Base-by-base conservation (phyloP, 1,140 invertebrate species). In the Macrobrachium rosenbergii region DNA sequence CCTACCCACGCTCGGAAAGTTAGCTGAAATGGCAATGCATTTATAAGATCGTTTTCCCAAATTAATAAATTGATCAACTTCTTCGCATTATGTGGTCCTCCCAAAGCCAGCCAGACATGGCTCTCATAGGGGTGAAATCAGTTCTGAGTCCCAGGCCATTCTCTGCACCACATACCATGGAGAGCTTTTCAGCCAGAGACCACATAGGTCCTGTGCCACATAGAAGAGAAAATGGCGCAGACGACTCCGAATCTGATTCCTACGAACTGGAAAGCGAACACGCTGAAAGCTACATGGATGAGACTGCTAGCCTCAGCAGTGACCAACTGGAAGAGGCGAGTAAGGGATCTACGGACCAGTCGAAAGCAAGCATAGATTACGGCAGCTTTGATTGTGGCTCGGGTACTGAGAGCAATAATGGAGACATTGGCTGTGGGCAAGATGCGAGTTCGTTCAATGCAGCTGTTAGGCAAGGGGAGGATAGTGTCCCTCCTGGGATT, bases 31-130 rank as follows among this genome's bases (percentile, higher is more conserved):
- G n/a, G 19, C 19, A n/a, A 28, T 23, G 69, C 16, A 17, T 14
- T 23, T 16, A 43, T 17, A 72, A 21, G 67, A 21, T 1, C 6
- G 21, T 16, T 28, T 37, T 37, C 1, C 23, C 69, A 23, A n/a
- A 72, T 14, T 16, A 12, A n/a, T n/a, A 72, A 14, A 28, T 23
- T 12, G 11, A 11, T 14, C 69, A 28, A n/a, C 69, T 52, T 8
- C 7, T 52, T 12, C 8, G 2, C 7, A 43, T 17, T 10, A 72
- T 72, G 69, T 72, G 16, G 19, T 58, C 69, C n/a, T 60, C 82
- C 21, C 37, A n/a, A 16, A 83, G 82, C 72, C 82, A 83, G 21
- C 73, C 82, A 23, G 82, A 83, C 21, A 64, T 83, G 43, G 69
- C 82, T 7, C 21, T 83, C 19, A 59, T 83, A 6, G 82, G 82